phyloP scores from a whole-genome alignment of 2,797 vertebrate species.

The Sparidentex hasta region DNA sequence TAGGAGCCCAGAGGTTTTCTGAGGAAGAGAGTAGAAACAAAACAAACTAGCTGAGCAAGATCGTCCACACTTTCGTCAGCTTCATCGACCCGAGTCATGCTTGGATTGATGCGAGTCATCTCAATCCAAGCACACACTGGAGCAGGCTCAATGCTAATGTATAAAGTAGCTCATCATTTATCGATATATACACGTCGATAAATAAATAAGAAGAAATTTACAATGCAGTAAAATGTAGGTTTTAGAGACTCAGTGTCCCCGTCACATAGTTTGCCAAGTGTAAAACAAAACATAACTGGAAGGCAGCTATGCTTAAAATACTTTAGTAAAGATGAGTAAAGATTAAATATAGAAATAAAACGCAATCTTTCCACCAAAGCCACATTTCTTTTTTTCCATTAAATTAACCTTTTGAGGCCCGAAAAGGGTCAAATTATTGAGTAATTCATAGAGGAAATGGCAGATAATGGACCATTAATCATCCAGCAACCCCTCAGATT shows the following conservation, averaged over 20 bases:
- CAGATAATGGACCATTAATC: not conserved
- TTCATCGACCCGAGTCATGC: not conserved
- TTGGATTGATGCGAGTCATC: not conserved
- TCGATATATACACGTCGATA: too few relatives aligned
- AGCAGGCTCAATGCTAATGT: not conserved
- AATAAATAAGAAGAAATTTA: not conserved
- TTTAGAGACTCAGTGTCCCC: too few relatives aligned
- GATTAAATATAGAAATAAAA: too few relatives aligned
- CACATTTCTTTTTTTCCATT: too few relatives aligned
- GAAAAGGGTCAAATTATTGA: not conserved
- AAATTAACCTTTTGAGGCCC: not conserved
- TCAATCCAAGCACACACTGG: not conserved
- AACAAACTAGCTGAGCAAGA: conserved; percentile 10
- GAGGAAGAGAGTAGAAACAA: not conserved
- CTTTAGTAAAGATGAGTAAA: too few relatives aligned
- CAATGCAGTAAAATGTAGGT: not conserved
- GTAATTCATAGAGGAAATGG: not conserved
- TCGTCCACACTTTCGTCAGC: not conserved
- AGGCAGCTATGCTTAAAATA: too few relatives aligned
- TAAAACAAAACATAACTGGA: not conserved
- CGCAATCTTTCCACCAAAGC: too few relatives aligned
- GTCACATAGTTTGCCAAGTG: too few relatives aligned
- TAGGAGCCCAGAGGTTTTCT: too few relatives aligned
- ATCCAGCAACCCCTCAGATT: not conserved
- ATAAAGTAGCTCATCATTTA: not conserved